Evolutionary conservation across 1,140 invertebrate genomes (phyloP).

Genomic region (Heliothis subflexa): DNA sequence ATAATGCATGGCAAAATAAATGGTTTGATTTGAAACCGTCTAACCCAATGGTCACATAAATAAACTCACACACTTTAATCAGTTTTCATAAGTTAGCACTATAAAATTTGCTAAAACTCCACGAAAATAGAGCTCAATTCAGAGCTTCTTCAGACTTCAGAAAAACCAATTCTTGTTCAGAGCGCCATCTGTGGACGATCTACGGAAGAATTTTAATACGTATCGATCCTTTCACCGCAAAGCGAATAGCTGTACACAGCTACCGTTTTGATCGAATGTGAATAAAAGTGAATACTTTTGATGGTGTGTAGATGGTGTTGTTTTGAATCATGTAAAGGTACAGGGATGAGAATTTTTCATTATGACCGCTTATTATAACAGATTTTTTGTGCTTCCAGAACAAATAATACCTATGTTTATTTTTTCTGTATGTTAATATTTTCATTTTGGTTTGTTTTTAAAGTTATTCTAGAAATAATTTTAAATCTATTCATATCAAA

Average conservation of each 20-base stretch:
- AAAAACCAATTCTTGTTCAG: background rate
- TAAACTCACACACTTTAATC: no score
- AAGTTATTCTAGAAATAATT: background rate
- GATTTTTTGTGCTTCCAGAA: no score
- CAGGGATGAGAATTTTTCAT: no score
- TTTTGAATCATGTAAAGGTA: background rate
- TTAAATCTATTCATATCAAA: background rate
- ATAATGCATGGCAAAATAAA: no score
- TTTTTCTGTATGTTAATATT: background rate
- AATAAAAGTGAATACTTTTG: background rate
- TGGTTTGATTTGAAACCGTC: no score
- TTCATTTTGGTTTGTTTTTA: no score
- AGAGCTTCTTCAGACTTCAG: background rate
- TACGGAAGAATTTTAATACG: background rate
- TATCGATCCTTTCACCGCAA: conserved; percentile 2
- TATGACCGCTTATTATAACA: no score
- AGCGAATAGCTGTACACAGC: background rate
- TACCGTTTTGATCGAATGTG: background rate
- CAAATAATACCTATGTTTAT: no score
- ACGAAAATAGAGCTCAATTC: no score
- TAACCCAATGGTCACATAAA: no score
- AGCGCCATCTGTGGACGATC: background rate
- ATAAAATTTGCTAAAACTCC: no score
- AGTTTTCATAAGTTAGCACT: no score
- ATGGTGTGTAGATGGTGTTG: conserved; percentile 19